phyloP scores from a whole-genome alignment of 1,140 invertebrate species.

The Eriosoma lanigerum region DNA sequence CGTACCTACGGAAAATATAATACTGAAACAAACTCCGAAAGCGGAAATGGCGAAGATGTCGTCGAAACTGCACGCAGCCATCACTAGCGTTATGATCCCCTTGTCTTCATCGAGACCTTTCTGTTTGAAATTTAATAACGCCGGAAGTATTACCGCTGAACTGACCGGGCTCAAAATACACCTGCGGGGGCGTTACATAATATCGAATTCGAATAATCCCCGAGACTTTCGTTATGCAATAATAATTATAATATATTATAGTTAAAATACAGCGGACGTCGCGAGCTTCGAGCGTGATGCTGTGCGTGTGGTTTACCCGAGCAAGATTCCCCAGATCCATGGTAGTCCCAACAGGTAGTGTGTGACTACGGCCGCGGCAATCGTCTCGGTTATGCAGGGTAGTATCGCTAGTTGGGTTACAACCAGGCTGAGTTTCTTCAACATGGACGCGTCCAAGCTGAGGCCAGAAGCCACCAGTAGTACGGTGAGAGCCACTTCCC shows the following conservation, averaged over 20 bases:
- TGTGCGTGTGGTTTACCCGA: slow-evolving; percentile 60
- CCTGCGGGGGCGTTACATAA: slow-evolving; percentile 57
- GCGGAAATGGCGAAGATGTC: slow-evolving; percentile 76
- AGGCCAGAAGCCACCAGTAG: slow-evolving; percentile 76
- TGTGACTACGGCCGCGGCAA: slow-evolving; percentile 63
- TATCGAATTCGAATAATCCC: no score
- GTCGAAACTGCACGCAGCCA: slow-evolving; percentile 76
- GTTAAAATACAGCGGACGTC: no score
- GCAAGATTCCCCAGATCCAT: slow-evolving; percentile 71
- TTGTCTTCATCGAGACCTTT: slow-evolving; percentile 69
- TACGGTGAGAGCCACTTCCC: slow-evolving; percentile 70
- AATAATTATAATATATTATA: no score
- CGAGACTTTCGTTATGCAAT: no score
- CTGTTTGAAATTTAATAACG: slow-evolving; percentile 68
- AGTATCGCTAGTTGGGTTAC: slow-evolving; percentile 66
- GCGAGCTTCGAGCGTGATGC: no score
- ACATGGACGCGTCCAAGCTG: slow-evolving; percentile 68
- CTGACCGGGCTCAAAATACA: slow-evolving; percentile 73
- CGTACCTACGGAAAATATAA: slow-evolving; percentile 64
- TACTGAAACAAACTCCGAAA: slow-evolving; percentile 67
- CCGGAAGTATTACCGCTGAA: slow-evolving; percentile 75
- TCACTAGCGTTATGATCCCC: slow-evolving; percentile 75
- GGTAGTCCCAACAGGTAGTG: slow-evolving; percentile 69
- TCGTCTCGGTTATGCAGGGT: slow-evolving; percentile 70
- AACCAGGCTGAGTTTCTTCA: slow-evolving; percentile 64